Evolutionary conservation across 2,797 vertebrate genomes (phyloP).

Genomic region (Aplochiton taeniatus): DNA sequence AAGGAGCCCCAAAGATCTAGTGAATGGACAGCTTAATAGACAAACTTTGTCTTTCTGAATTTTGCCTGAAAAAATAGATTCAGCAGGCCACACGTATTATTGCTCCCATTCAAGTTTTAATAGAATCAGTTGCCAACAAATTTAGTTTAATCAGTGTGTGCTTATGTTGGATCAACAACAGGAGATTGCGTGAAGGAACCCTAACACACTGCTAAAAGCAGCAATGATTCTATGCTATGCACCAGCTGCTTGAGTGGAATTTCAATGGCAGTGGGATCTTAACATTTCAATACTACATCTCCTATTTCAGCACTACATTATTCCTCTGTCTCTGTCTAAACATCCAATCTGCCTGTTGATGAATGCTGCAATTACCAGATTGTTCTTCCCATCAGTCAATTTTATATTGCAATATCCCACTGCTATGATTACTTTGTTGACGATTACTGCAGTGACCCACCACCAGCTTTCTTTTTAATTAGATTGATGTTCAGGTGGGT

Average conservation of each 20-base stretch:
- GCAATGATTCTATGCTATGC: neutral
- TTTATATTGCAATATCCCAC: constrained; percentile 1
- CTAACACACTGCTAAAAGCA: neutral
- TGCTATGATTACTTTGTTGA: constrained; percentile 8
- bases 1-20: too few species aligned
- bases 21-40: too few species aligned
- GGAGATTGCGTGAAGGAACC: neutral
- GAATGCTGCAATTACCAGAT: neutral
- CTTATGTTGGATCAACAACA: neutral
- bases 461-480: neutral
- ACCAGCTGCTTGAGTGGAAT: constrained; percentile 7
- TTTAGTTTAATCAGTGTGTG: too few species aligned
- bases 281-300: neutral
- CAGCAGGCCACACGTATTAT: too few species aligned
- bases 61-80: too few species aligned
- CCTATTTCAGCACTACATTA: neutral
- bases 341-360: constrained; percentile 9
- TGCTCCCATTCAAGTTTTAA: too few species aligned
- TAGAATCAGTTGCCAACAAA: too few species aligned
- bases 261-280: neutral
- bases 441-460: neutral
- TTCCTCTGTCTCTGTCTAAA: neutral
- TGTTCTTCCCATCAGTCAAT: neutral
- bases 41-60: too few species aligned
- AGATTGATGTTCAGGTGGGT: constrained; percentile 3